A percentile compares a stretch with the other conserved stretches of the same genome.
These are phyloP conservation scores for Zosterops borbonicus DNA, from an alignment of 2,113 vertebrate genomes.

Conservation along the genomic window DNA sequence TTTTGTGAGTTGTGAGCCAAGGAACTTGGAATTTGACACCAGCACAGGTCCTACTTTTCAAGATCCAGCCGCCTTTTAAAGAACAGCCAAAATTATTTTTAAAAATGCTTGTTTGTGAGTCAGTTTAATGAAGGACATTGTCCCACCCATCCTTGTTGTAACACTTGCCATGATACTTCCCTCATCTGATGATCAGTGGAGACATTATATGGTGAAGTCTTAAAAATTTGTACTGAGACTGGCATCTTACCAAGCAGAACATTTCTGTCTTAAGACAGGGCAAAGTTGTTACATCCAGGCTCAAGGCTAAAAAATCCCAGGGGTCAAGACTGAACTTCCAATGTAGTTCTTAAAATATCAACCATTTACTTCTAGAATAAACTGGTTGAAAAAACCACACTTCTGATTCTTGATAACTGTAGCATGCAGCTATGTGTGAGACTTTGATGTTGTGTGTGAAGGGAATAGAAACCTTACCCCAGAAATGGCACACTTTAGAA, in stretches of 20 bases:
- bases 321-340: conserved; percentile 8
- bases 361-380: neutral
- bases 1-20: neutral
- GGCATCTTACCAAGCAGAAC: neutral
- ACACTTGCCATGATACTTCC: neutral
- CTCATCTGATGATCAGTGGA: neutral
- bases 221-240: neutral
- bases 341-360: conserved; percentile 1
- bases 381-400: neutral
- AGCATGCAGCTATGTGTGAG: neutral
- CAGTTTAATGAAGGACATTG: neutral
- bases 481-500: neutral
- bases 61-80: neutral
- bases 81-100: neutral
- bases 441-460: neutral
- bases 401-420: neutral
- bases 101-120: neutral
- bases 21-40: neutral
- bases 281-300: conserved; percentile 8
- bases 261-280: neutral
- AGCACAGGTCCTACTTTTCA: neutral
- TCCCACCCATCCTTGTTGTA: neutral
- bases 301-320: conserved; percentile 26
- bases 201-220: neutral
- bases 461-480: neutral